Percentiles rank a stretch among this genome's conserved stretches.
Conservation (phyloP, 2,797 vertebrate species). For the Echiichthys vipera region DNA sequence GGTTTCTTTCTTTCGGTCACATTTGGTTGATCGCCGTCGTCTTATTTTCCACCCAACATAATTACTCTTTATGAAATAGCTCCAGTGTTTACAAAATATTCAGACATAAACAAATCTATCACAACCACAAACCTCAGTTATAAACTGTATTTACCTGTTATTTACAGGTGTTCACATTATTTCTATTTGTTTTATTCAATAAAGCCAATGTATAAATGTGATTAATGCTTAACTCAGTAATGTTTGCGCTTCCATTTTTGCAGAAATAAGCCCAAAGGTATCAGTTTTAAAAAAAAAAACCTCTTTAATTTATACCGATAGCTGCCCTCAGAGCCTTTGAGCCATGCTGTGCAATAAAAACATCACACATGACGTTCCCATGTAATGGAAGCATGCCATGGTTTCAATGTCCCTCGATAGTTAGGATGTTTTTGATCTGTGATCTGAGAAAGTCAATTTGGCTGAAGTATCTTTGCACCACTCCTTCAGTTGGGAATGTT, state of each 20-base stretch:
- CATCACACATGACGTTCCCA: conserved; percentile 31
- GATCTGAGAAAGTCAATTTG: neutral
- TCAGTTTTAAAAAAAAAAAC: conserved; percentile 5
- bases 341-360: conserved; percentile 31
- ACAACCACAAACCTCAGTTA: neutral
- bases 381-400: conserved; percentile 68
- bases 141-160: neutral
- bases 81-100: neutral
- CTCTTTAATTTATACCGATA: conserved; percentile 27
- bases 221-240: neutral
- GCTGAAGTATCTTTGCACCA: neutral
- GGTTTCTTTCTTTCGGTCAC: neutral
- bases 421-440: conserved; percentile 36
- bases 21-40: neutral
- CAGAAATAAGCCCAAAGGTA: conserved; percentile 27
- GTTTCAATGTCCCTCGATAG: conserved; percentile 58
- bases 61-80: neutral
- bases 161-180: neutral
- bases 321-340: conserved; percentile 29
- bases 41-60: neutral
- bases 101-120: neutral
- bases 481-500: neutral
- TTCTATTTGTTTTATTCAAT: neutral
- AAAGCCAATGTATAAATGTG: neutral
- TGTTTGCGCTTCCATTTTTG: conserved; percentile 5